Evolutionary conservation across 2,888 invertebrate species (phyloP).

Genomic region (Cynaeus angustus): DNA sequence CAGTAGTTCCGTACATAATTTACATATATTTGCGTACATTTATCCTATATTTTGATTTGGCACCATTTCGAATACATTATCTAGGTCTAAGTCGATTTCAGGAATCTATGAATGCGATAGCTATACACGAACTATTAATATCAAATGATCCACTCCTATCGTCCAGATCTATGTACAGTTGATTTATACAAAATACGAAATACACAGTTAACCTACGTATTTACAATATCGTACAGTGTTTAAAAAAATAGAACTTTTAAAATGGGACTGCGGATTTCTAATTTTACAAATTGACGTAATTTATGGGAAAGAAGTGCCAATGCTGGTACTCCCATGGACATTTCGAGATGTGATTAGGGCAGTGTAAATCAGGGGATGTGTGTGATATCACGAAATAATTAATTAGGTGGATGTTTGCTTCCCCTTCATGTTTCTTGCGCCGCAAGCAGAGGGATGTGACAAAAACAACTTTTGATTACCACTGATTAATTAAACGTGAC

Average conservation of each 20-base stretch:
- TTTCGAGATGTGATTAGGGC: slow-evolving; percentile 14
- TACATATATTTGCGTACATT: slow-evolving; percentile 52
- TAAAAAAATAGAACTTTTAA: slow-evolving; percentile 43
- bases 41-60: slow-evolving; percentile 52
- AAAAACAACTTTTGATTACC: slow-evolving; percentile 37
- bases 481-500: slow-evolving; percentile 37
- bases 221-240: slow-evolving; percentile 48
- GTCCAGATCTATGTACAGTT: slow-evolving; percentile 15
- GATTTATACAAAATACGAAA: slow-evolving; percentile 32
- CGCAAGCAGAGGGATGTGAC: slow-evolving; percentile 13
- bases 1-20: slow-evolving; percentile 46
- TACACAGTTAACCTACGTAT: slow-evolving; percentile 32
- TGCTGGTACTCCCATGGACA: slow-evolving; percentile 10
- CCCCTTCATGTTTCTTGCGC: slow-evolving; percentile 28
- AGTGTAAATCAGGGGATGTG: not conserved
- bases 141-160: slow-evolving; percentile 28
- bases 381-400: slow-evolving; percentile 9
- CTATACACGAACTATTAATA: slow-evolving; percentile 30
- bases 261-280: slow-evolving; percentile 34
- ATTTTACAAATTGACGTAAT: slow-evolving; percentile 41
- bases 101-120: slow-evolving; percentile 40
- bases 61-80: slow-evolving; percentile 50
- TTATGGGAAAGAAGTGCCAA: slow-evolving; percentile 16
- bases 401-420: slow-evolving; percentile 26
- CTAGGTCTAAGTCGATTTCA: slow-evolving; percentile 38